Percentiles rank a stretch among this genome's conserved stretches.
Conservation (phyloP, 2,113 vertebrate genomes). For the Sigmodon hispidus region DNA sequence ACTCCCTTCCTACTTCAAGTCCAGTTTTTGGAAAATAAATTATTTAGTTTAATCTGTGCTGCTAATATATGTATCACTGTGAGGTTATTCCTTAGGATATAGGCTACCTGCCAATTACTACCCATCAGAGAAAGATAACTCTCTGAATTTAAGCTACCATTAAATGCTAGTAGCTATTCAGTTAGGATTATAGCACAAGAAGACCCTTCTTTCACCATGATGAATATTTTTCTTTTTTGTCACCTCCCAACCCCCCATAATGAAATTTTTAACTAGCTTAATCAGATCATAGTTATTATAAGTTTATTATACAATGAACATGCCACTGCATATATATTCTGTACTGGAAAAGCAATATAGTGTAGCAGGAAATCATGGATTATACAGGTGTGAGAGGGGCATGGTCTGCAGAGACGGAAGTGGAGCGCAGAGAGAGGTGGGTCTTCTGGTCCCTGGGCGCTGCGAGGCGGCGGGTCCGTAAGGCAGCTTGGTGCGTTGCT, state of each 20-base stretch:
- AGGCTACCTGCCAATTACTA: neutral
- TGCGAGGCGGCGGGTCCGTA: too few species aligned
- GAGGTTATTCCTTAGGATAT: neutral
- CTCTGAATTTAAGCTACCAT: too few species aligned
- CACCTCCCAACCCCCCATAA: too few species aligned
- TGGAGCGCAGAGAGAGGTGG: too few species aligned
- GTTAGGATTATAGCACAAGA: neutral
- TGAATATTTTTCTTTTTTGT: too few species aligned
- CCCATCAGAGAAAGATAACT: neutral
- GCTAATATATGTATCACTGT: neutral
- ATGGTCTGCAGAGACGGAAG: too few species aligned
- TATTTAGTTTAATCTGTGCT: too few species aligned
- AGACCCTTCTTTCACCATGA: neutral
- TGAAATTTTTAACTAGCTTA: neutral
- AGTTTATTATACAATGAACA: neutral
- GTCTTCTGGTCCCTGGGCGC: too few species aligned
- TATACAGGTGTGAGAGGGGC: too few species aligned
- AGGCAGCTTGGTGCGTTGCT: too few species aligned
- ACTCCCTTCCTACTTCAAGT: neutral
- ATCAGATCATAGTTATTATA: neutral
- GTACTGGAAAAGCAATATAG: neutral
- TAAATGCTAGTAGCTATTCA: neutral
- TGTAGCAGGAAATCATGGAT: too few species aligned
- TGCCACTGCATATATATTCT: neutral
- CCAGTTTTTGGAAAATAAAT: neutral